Base-by-base conservation (phyloP, 1,140 invertebrate genomes). In the Tetragonula clypearis region DNA sequence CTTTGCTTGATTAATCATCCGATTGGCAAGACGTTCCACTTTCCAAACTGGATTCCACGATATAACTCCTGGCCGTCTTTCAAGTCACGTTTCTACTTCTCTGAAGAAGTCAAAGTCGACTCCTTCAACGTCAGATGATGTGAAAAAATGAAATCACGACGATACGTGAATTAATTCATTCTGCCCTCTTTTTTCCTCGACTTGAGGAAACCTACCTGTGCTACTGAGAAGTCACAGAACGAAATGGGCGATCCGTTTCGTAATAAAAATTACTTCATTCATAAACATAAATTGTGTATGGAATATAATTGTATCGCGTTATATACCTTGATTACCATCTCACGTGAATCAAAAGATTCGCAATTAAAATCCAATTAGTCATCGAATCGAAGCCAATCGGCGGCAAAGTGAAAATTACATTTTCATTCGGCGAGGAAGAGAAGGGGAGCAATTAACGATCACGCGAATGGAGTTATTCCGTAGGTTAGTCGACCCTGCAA, bases 401-500 rank as follows among this genome's bases (percentile, higher is more conserved):
- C 77, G 73, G 71, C 66, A 66, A 65, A 86, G 79, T 84, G 85
- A 84, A 89, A 92, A 92, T 93, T 90, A 78, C 81, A 88, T 92
- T 91, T 90, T 87, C 86, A 76, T 56, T 80, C 41, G 86, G 86
- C 86, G n/a, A 49, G 41, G 41, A 49, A 49, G 41, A 49, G 41
- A 26, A 23, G 19, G 55, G 56, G 66, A 49, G 87, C 86, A 91
- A 93, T 93, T 93, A 92, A 91, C 88, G 86, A 89, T 89, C 87
- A 77, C 77, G 77, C 86, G 88, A 87, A 91, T 55, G 30, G 55
- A 80, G 76, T 69, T 66, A 65, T 90, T 30, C 87, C 90, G 79
- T 81, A 74, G 80, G 62, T 55, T 83, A 85, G 85, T 91, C 90
- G 92, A 92, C 89, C 91, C 92, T 92, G 91, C 76, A 90, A 92